Base-by-base conservation (phyloP, 2,797 vertebrate species). In the Muscicapa striata region DNA sequence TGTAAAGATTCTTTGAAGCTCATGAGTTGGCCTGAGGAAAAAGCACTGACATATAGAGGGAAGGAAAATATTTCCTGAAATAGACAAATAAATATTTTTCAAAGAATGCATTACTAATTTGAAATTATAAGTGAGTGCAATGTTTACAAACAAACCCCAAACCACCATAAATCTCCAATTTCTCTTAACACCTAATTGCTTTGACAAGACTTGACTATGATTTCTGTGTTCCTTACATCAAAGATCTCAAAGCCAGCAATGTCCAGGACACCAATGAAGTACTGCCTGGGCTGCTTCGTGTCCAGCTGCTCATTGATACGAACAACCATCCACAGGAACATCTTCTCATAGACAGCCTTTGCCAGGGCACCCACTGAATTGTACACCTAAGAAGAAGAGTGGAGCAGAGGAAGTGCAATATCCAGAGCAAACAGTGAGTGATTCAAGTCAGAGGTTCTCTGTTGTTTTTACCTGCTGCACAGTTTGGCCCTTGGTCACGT, bases 311-410 rank as follows among this genome's bases (percentile, higher is more conserved):
- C 98, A 76, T 98, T 98, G 94, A 99, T 98, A 8, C 98, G 97
- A n/a, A 97, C 89, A 18, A 98, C 98, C 98, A 98, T 98, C 98
- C 98, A 98, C 66, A 98, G 48, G 94, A 98, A 98, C 95, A 98
- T 98, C 94, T 98, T 98, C 96, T 98, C 94, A 55, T 85, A 95
- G 26, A 95, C 92, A 55, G 94, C 90, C 5, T 95, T 95, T 15
- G 94, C 94, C 15, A 95, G 58, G 1, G 94, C 94, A 85, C 94
- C 94, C 3, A 95, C 94, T 7, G 94, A 2, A 11, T 95, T 95
- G 72, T 88, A 75, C 6, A 95, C 94, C 94, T 95, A 83, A 29
- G 62, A 43, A 63, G 41, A 29, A 46, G 34, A 40, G 63, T 11
- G 27, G 1, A 80, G 55, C 23, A 61, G 32, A n/a, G 58, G 27